These are phyloP conservation scores for Oscarella lobularis DNA, from an alignment of 37 sponge, comb jelly and placozoan species.

Conservation along the genomic window DNA sequence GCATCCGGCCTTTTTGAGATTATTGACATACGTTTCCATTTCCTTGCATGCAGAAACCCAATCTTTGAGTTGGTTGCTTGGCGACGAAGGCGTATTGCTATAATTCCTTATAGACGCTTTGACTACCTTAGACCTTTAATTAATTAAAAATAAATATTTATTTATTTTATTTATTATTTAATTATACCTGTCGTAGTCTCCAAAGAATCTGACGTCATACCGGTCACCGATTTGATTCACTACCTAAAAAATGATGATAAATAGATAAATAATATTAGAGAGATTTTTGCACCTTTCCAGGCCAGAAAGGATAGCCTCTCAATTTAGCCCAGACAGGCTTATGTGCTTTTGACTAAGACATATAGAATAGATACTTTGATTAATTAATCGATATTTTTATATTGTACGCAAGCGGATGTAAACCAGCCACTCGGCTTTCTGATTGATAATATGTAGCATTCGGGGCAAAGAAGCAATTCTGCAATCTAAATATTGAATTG, in stretches of 20 bases:
- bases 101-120: not conserved
- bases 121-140: not conserved
- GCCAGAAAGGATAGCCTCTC: slow-evolving; percentile 86
- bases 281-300: slow-evolving; percentile 53
- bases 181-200: slow-evolving; percentile 13
- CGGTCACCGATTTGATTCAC: slow-evolving; percentile 67
- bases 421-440: not conserved
- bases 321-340: slow-evolving; percentile 59
- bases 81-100: not conserved
- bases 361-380: too few species aligned
- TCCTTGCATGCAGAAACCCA: not conserved
- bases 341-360: not conserved
- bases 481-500: not conserved
- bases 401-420: not conserved
- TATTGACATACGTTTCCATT: not conserved
- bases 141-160: too few species aligned
- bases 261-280: not conserved
- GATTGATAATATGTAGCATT: not conserved
- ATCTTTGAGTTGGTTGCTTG: not conserved
- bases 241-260: slow-evolving; percentile 18
- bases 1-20: not conserved
- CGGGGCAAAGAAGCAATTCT: not conserved
- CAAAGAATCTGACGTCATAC: slow-evolving; percentile 92
- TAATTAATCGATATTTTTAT: too few species aligned
- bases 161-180: too few species aligned